These are phyloP conservation scores for Drosophila engyochracea DNA, from an alignment of 2,888 invertebrate genomes.

Conservation along the genomic window DNA sequence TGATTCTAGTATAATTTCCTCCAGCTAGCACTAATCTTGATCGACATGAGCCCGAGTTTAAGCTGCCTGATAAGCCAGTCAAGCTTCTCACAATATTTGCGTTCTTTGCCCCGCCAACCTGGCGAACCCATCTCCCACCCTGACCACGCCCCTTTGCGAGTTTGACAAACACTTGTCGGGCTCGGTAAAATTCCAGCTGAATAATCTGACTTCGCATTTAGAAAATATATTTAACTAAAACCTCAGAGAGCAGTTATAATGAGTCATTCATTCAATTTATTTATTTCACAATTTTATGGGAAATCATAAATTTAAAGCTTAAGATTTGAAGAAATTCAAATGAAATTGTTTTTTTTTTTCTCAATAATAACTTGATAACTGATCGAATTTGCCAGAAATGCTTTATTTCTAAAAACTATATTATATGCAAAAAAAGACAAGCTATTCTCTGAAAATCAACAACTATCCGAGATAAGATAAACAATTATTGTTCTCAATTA, in stretches of 20 bases:
- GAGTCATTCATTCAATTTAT: background rate
- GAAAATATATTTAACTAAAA: background rate
- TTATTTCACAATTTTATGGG: background rate
- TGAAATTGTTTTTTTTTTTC: background rate
- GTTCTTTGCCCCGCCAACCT: background rate
- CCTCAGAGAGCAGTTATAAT: background rate
- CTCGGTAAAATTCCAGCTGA: background rate
- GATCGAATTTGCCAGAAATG: background rate
- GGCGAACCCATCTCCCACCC: background rate
- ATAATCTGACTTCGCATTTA: background rate
- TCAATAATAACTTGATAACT: background rate
- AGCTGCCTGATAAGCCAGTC: conserved; percentile 12
- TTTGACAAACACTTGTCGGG: background rate
- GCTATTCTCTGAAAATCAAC: background rate
- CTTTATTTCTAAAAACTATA: background rate
- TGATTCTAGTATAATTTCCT: conserved; percentile 31
- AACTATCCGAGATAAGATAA: conserved; percentile 5
- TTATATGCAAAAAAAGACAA: background rate
- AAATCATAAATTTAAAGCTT: background rate
- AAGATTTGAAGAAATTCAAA: background rate
- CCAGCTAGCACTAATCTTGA: conserved; percentile 17
- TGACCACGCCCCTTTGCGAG: background rate
- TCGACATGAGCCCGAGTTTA: conserved; percentile 1
- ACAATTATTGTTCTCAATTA: background rate
- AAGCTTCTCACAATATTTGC: background rate